Conservation (phyloP, 2,888 invertebrate species). For the Drosophila buzzatii region DNA sequence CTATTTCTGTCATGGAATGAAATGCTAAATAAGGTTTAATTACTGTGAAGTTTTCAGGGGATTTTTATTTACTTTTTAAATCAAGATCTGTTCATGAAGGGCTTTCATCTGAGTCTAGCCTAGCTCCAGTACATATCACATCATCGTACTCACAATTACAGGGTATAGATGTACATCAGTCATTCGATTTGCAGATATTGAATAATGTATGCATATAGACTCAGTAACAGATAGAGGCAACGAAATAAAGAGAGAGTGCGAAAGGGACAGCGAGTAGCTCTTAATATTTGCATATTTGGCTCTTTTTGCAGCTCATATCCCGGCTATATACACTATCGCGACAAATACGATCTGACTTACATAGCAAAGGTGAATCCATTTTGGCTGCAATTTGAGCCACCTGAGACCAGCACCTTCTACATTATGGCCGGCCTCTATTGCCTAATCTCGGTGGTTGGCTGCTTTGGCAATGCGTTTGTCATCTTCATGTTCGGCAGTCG, state of each 20-base stretch:
- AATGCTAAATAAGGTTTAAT: no score
- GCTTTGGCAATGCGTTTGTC: slow-evolving; percentile 90
- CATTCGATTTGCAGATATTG: slow-evolving; percentile 1
- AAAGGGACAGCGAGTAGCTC: background rate
- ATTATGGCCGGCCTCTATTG: slow-evolving; percentile 88
- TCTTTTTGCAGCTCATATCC: slow-evolving; percentile 57
- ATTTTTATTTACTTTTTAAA: no score
- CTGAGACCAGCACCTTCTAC: slow-evolving; percentile 87
- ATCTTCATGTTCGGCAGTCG: slow-evolving; percentile 91
- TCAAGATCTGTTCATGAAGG: no score
- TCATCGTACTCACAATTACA: background rate
- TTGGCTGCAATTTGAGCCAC: slow-evolving; percentile 90
- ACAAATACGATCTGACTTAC: slow-evolving; percentile 79
- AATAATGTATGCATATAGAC: slow-evolving; percentile 5
- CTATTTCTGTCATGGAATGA: no score
- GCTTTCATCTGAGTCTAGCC: no score
- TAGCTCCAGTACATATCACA: background rate
- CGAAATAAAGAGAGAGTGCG: background rate
- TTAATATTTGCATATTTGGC: slow-evolving; percentile 6
- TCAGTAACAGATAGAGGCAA: background rate
- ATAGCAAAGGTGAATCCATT: slow-evolving; percentile 88
- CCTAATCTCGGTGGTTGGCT: slow-evolving; percentile 88
- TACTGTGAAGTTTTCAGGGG: no score
- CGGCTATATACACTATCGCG: slow-evolving; percentile 78
- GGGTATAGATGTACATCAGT: background rate